Percentiles rank a stretch among this genome's conserved stretches.
Conservation (phyloP, 2,797 vertebrate species). For the Menidia menidia region DNA sequence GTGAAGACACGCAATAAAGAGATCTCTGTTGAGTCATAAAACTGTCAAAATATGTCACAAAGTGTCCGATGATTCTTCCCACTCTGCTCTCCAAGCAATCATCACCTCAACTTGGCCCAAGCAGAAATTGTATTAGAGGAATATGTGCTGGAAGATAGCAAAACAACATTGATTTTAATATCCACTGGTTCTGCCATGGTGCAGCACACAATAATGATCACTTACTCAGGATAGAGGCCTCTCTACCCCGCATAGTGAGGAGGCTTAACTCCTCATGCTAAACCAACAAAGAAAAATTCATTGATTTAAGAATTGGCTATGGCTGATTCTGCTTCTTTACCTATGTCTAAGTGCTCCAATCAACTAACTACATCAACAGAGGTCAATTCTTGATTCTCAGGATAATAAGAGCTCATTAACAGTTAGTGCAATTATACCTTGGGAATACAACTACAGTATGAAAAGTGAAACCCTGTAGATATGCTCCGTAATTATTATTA, state of each 20-base stretch:
- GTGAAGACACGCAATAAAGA: conserved; percentile 66
- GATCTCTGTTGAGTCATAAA: conserved; percentile 71
- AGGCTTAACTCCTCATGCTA: conserved; percentile 8
- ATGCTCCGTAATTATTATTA: conserved; percentile 6
- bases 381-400: conserved; percentile 15
- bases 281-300: conserved; percentile 53
- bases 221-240: conserved; percentile 52
- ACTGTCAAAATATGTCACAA: conserved; percentile 74
- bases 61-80: conserved; percentile 56
- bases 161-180: conserved; percentile 57
- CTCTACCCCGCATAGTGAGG: conserved; percentile 18
- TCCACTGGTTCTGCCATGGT: conserved; percentile 31
- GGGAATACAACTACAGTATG: conserved; percentile 21
- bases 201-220: conserved; percentile 60
- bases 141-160: conserved; percentile 46
- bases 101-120: conserved; percentile 42
- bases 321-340: conserved; percentile 21
- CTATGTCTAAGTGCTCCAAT: conserved; percentile 34
- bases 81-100: conserved; percentile 39
- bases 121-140: conserved; percentile 61
- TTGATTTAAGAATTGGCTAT: conserved; percentile 50
- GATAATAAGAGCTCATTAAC: conserved; percentile 21
- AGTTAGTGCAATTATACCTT: background rate
- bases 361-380: conserved; percentile 9
- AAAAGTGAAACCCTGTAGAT: conserved; percentile 8